Base-by-base conservation (phyloP, 2,113 vertebrate species). In the Pycnonotus jocosus region DNA sequence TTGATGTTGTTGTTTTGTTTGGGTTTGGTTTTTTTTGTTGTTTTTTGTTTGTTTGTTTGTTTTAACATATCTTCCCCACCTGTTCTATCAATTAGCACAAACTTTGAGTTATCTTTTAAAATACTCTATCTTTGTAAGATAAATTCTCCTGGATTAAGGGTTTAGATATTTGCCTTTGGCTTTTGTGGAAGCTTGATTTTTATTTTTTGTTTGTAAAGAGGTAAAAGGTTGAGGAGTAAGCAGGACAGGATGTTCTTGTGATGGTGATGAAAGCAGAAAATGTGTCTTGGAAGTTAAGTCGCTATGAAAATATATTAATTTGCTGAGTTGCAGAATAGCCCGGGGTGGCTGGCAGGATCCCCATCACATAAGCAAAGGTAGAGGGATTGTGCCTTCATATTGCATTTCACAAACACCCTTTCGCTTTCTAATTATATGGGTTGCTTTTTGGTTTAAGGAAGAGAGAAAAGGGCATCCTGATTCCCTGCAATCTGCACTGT, bases 401-500 rank as follows among this genome's bases (percentile, higher is more conserved):
- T 78, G 28, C 48, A 24, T 90, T 94, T 93, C 69, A 51, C 51
- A 58, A 85, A 38, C 11, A 7, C 65, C 45, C 44, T 69, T 94
- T 93, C 70, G 42, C 83, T 84, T 81, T 81, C 78, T 91, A 65
- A 92, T 94, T 64, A 73, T 8, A 25, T 72, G 77, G 42, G 65
- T 53, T 91, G 70, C 62, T 62, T 92, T 95, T 83, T 83, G 86
- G 87, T 94, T 93, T 76, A 79, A 94, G 81, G 70, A 94, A 53
- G 73, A 86, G 73, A 87, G 90, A 95, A 96, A 95, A 92, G 93
- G 91, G 81, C 91, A 83, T 96, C 71, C 76, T 84, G 50, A 81
- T 91, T 95, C 93, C 83, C 72, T 56, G 74, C 87, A 93, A 76
- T 91, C 94, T 96, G 95, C 95, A 96, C 78, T 90, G 94, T 93